These are phyloP conservation scores for Notothenia coriiceps DNA, from an alignment of 2,113 vertebrate genomes.

Conservation along the genomic window DNA sequence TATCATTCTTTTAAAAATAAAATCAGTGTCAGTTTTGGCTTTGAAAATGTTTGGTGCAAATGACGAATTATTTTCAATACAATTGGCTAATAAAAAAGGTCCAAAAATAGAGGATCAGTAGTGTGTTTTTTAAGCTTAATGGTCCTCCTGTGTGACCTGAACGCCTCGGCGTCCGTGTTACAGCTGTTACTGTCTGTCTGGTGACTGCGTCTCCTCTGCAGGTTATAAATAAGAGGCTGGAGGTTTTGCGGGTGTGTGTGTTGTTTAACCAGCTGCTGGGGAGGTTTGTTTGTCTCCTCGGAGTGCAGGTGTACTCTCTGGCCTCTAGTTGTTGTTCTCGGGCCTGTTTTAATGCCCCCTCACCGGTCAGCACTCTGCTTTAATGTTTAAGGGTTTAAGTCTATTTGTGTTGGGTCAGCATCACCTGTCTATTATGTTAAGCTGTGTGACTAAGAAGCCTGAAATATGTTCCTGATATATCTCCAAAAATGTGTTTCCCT, in stretches of 20 bases:
- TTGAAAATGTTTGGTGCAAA: no score
- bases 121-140: slow-evolving; percentile 19
- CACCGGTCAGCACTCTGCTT: slow-evolving; percentile 2
- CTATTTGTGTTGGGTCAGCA: slow-evolving; percentile 44
- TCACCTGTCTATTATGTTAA: slow-evolving; percentile 51
- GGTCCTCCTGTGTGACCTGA: slow-evolving; percentile 51
- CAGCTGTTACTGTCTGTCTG: slow-evolving; percentile 77
- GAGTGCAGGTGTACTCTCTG: slow-evolving; percentile 66
- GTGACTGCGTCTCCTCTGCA: slow-evolving; percentile 54
- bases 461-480: neutral
- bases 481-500: neutral
- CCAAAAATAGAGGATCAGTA: neutral
- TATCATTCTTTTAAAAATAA: no score
- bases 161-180: slow-evolving; percentile 20
- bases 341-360: slow-evolving; percentile 11
- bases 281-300: slow-evolving; percentile 62
- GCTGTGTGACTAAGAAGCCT: neutral
- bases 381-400: slow-evolving; percentile 20
- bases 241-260: slow-evolving; percentile 55
- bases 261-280: slow-evolving; percentile 79
- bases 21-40: no score
- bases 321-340: slow-evolving; percentile 63
- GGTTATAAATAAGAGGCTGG: slow-evolving; percentile 80
- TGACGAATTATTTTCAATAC: neutral
- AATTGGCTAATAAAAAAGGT: neutral